Evolutionary conservation across 2,797 vertebrate species (phyloP).

Genomic region (Tangara arthus): DNA sequence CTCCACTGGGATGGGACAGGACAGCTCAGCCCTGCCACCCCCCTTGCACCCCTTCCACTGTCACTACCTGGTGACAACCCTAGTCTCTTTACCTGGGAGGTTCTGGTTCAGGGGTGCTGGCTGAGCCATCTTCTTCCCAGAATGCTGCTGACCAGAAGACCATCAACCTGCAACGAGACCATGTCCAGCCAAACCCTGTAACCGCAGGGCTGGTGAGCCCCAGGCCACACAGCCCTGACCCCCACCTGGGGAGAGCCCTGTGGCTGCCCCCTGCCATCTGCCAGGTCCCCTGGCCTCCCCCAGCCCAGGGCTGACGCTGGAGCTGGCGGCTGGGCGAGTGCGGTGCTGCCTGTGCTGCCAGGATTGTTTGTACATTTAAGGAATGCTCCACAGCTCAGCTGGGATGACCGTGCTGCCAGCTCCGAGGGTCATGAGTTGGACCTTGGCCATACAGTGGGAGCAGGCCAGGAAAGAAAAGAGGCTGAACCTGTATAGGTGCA

Average conservation of each 20-base stretch:
- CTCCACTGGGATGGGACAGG: fast-evolving
- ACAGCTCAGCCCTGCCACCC: background rate
- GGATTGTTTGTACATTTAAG: constrained; percentile 42
- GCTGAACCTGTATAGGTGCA: background rate
- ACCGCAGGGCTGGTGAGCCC: fast-evolving
- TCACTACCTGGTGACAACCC: fast-evolving
- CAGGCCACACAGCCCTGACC: background rate
- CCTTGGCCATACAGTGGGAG: background rate
- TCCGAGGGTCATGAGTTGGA: background rate
- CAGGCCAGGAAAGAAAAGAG: background rate
- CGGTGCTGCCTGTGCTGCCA: fast-evolving
- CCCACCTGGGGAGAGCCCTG: fast-evolving
- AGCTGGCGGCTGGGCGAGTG: fast-evolving
- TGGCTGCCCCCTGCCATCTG: fast-evolving
- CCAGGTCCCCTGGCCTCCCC: background rate
- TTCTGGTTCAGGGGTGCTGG: constrained; percentile 88
- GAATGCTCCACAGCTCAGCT: background rate
- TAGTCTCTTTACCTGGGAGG: constrained; percentile 79
- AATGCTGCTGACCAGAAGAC: background rate
- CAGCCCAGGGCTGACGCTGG: background rate
- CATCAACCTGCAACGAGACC: background rate
- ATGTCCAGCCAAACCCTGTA: fast-evolving
- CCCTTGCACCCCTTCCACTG: fast-evolving
- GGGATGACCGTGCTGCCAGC: background rate
- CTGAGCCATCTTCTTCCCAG: constrained; percentile 84